Evolutionary conservation across 2,113 vertebrate species (phyloP), one percentile per base, ranked within the genome.

Genomic region (Gnathonemus longibarbis): DNA sequence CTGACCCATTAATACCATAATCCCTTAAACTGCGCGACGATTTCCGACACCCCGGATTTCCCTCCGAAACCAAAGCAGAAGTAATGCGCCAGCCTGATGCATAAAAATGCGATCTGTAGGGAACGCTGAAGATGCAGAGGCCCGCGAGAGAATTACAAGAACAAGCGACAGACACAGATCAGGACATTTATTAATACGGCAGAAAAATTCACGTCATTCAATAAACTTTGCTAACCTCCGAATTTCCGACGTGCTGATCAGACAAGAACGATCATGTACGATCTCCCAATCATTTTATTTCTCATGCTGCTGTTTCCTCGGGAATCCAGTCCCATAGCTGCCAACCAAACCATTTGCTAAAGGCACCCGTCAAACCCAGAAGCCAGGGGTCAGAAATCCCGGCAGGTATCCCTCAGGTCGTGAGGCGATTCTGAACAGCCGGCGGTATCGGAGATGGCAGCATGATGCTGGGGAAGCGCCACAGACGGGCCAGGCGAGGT

Each of bases 371-470:
- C 94, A 94, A 95, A 96, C 95, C 95, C 93, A 93, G 93, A 94
- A 96, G 94, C 93, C 94, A 96, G 96, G 96, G 96, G 95, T 96
- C 95, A 95, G 94, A 94, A 95, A 96, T 95, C 95, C 95, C 95
- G 96, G 96, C 96, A 95, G 94, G 95, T 96, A 95, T 95, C 96
- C 93, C 94, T 91, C 92, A 84, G 94, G 94, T 94, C 92, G 93
- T 87, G 94, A 95, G 93, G 94, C 94, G 95, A 96, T 95, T 95
- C 93, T 94, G 93, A 93, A 93, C 91, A 93, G 94, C 95, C 95
- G 94, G 95, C 95, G 95, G 94, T 93, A 93, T 95, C 94, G 93
- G 92, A 88, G 45, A 48, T 56, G 66, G 35, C 86, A 70, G 88
- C 84, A 91, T 89, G 92, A 93, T 89, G 91, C 42, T 8, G 92